Evolutionary conservation across 2,888 invertebrate species (phyloP).

Genomic region (Eristalis intricaria): DNA sequence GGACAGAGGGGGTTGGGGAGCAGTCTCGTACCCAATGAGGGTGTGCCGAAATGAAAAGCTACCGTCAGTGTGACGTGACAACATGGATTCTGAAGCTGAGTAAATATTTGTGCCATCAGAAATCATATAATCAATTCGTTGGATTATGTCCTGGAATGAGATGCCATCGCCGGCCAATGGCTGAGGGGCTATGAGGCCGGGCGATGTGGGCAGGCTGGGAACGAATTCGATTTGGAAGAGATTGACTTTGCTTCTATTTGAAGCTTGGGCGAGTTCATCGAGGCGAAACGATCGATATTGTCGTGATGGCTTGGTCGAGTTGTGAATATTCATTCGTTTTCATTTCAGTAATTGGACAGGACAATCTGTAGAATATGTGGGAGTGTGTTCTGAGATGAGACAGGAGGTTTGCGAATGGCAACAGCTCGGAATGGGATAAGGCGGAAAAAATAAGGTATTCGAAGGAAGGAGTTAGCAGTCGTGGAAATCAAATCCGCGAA

Average conservation of each 20-base stretch:
- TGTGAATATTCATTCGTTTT: too few species aligned
- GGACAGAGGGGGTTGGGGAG: too few species aligned
- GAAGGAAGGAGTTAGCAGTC: too few species aligned
- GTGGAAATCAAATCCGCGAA: too few species aligned
- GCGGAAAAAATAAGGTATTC: too few species aligned
- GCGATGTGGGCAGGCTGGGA: not conserved
- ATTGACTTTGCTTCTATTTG: not conserved
- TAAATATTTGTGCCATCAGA: conserved; percentile 70
- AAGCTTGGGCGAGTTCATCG: not conserved
- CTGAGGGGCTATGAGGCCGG: not conserved
- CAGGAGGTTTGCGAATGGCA: too few species aligned
- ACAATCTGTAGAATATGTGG: too few species aligned
- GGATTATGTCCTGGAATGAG: conserved; percentile 45
- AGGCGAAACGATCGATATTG: not conserved
- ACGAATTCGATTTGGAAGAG: not conserved
- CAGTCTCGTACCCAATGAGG: not conserved
- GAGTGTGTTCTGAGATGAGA: too few species aligned
- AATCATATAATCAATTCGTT: conserved; percentile 70
- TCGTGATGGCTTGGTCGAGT: too few species aligned
- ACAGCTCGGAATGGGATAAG: too few species aligned
- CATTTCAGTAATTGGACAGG: too few species aligned
- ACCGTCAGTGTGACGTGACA: conserved; percentile 52
- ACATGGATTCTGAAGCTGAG: conserved; percentile 68
- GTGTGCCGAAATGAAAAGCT: conserved; percentile 24
- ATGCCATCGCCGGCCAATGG: not conserved